Percentiles rank a stretch among this genome's conserved stretches.
phyloP scores from a whole-genome alignment of 1,140 invertebrate species.

The Caenorhabditis briggsae region DNA sequence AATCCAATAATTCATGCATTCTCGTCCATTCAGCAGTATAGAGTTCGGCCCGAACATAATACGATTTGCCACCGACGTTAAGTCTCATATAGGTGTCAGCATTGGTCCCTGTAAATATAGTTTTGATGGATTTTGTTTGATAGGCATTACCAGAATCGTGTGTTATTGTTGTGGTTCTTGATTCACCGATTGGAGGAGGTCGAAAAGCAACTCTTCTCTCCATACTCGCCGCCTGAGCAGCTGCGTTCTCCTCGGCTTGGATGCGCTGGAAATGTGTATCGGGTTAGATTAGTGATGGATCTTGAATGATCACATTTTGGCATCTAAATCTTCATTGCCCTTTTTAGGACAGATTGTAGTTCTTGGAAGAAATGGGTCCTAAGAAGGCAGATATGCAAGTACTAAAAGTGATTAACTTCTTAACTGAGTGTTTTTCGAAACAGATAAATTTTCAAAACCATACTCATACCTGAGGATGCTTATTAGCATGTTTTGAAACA shows the following conservation, averaged over 20 bases:
- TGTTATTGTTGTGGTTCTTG: not conserved
- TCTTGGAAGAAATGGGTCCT: too few relatives aligned
- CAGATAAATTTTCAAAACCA: too few relatives aligned
- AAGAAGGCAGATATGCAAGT: too few relatives aligned
- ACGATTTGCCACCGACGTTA: constrained; percentile 75
- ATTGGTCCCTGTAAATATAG: constrained; percentile 3
- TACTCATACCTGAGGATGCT: not conserved
- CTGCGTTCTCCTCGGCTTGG: constrained; percentile 43
- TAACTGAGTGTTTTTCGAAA: too few relatives aligned
- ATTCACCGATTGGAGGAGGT: constrained; percentile 41
- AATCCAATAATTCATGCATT: constrained; percentile 60
- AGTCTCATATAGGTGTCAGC: constrained; percentile 63
- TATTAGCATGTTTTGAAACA: constrained; percentile 21
- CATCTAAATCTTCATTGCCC: too few relatives aligned
- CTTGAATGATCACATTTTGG: not conserved
- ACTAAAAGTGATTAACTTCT: too few relatives aligned
- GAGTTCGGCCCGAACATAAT: constrained; percentile 70
- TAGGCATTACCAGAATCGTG: constrained; percentile 7
- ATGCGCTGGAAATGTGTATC: constrained; percentile 1
- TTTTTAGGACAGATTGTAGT: too few relatives aligned
- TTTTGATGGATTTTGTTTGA: not conserved
- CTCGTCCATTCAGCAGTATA: constrained; percentile 57
- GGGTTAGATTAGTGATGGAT: not conserved
- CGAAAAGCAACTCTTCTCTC: constrained; percentile 31
- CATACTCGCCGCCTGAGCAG: constrained; percentile 7